Evolutionary conservation across 2,797 vertebrate genomes (phyloP).

Genomic region (Anolis apletophallus): DNA sequence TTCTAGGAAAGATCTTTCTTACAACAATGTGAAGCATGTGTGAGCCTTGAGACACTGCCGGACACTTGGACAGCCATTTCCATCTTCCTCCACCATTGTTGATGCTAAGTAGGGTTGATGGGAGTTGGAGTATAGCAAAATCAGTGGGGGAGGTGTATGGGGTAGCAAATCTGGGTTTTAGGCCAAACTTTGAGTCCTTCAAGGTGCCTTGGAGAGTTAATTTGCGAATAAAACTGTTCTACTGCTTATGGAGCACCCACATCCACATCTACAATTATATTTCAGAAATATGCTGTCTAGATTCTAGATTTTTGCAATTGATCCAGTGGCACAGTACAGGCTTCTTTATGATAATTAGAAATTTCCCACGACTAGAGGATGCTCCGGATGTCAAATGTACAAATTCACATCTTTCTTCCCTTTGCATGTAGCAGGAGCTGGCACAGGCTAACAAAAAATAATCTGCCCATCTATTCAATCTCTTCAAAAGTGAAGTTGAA

Average conservation of each 20-base stretch:
- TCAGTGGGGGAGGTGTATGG: too few species aligned
- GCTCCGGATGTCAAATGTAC: background rate
- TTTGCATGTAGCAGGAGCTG: background rate
- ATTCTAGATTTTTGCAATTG: too few species aligned
- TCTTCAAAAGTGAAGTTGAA: background rate
- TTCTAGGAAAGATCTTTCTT: background rate
- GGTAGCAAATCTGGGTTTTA: too few species aligned
- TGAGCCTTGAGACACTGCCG: background rate
- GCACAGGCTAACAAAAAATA: background rate
- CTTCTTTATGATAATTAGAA: too few species aligned
- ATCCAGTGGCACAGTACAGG: background rate
- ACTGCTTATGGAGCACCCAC: background rate
- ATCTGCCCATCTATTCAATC: background rate
- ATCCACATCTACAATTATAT: background rate
- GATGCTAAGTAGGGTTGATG: background rate
- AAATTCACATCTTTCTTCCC: background rate
- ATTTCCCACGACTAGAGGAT: too few species aligned
- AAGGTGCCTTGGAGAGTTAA: too few species aligned
- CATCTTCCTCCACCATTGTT: background rate
- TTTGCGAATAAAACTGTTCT: too few species aligned
- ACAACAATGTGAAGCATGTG: background rate
- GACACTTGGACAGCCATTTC: background rate
- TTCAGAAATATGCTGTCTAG: background rate
- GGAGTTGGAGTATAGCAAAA: background rate
- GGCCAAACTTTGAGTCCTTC: too few species aligned